Percentiles rank a stretch among this genome's conserved stretches.
Conservation (phyloP, 1,140 invertebrate genomes). For the Coenobita brevimanus region DNA sequence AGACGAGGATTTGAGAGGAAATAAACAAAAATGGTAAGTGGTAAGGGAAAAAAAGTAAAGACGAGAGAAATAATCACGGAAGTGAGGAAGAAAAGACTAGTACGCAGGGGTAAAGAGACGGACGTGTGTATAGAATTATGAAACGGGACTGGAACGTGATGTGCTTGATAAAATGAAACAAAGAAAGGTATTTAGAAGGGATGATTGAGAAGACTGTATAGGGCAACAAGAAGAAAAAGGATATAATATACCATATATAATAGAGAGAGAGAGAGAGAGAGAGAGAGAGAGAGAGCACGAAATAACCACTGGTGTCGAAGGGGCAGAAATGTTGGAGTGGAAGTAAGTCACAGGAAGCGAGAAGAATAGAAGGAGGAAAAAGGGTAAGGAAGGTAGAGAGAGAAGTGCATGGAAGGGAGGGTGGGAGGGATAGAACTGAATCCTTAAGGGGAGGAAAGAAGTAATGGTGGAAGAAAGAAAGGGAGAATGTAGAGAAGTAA, state of each 20-base stretch:
- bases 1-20: not conserved
- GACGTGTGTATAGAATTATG: too few relatives aligned
- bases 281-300: not conserved
- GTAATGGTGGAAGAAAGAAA: too few relatives aligned
- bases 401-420: not conserved
- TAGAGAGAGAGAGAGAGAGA: not conserved
- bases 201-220: not conserved
- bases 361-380: not conserved
- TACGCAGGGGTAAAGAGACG: too few relatives aligned
- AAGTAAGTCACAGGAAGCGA: not conserved
- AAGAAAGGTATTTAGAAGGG: not conserved
- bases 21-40: not conserved
- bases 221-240: not conserved
- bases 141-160: not conserved
- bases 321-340: not conserved
- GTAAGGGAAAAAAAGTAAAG: not conserved
- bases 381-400: not conserved
- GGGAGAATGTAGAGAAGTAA: too few relatives aligned
- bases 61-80: conserved; percentile 12
- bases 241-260: not conserved
- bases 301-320: not conserved
- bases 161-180: not conserved
- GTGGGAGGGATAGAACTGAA: not conserved
- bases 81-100: not conserved
- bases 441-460: too few relatives aligned